Conservation (phyloP, 2,888 invertebrate genomes). For the Criorhina ranunculi region DNA sequence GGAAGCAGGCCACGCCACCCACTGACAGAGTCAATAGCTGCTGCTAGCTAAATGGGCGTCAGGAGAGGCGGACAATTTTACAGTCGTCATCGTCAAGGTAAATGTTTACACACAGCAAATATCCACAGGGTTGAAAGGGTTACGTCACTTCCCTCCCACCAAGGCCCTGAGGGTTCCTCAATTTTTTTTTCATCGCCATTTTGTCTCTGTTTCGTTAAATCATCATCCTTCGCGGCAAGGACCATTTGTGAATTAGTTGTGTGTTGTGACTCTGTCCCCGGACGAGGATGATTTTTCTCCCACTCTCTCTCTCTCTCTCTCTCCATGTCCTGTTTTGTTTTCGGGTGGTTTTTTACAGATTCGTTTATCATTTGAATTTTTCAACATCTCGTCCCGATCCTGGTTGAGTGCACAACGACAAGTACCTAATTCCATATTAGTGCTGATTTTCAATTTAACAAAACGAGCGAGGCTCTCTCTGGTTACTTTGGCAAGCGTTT, state of each 20-base stretch:
- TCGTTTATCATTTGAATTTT: slow-evolving; percentile 58
- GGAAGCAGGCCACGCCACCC: slow-evolving; percentile 20
- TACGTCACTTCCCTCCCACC: neutral
- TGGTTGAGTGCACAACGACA: slow-evolving; percentile 63
- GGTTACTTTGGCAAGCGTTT: slow-evolving; percentile 31
- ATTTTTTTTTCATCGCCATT: slow-evolving; percentile 52
- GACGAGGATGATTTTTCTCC: neutral
- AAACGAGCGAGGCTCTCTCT: slow-evolving; percentile 41
- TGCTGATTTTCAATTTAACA: slow-evolving; percentile 71
- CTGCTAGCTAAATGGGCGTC: slow-evolving; percentile 36
- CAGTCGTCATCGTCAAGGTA: slow-evolving; percentile 67
- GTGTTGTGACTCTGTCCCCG: neutral
- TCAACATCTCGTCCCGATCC: slow-evolving; percentile 37
- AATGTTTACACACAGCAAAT: slow-evolving; percentile 71
- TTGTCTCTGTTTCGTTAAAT: slow-evolving; percentile 54
- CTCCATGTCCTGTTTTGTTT: slow-evolving; percentile 10
- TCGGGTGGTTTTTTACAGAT: neutral
- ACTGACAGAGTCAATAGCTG: too few species aligned
- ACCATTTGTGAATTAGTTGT: slow-evolving; percentile 55
- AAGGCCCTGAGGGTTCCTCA: neutral
- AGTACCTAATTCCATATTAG: slow-evolving; percentile 63
- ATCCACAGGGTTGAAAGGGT: slow-evolving; percentile 53
- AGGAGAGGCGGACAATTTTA: slow-evolving; percentile 33
- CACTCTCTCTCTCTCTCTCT: too few species aligned
- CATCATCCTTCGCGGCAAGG: slow-evolving; percentile 55